Percentiles rank a stretch among this genome's conserved stretches.
Conservation (phyloP, 1,140 invertebrate species). For the Hycleus cichorii region DNA sequence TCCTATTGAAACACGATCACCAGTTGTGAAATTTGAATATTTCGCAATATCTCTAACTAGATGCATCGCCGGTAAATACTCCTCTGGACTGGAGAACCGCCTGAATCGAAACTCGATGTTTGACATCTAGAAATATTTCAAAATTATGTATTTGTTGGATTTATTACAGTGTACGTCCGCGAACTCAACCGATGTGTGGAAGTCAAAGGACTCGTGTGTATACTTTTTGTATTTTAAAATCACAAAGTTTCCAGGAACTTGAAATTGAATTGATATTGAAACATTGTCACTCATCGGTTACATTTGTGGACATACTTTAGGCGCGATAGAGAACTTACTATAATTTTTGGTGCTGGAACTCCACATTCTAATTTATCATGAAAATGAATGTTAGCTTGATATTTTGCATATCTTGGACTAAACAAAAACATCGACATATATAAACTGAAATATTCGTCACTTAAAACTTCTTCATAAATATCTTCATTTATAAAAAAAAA, state of each 20-base stretch:
- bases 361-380: slow-evolving; percentile 54
- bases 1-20: slow-evolving; percentile 53
- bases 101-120: slow-evolving; percentile 56
- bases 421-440: slow-evolving; percentile 65
- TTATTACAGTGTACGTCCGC: not conserved
- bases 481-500: not conserved
- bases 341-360: slow-evolving; percentile 46
- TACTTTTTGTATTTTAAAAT: no score
- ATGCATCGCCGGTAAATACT: slow-evolving; percentile 71
- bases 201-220: no score
- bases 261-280: not conserved
- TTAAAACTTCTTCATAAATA: slow-evolving; percentile 43
- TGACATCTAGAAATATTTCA: slow-evolving; percentile 40
- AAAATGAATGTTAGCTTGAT: slow-evolving; percentile 62
- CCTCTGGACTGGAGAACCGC: slow-evolving; percentile 51
- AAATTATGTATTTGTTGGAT: not conserved
- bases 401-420: slow-evolving; percentile 59
- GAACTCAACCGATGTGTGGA: no score
- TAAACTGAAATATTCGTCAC: slow-evolving; percentile 48
- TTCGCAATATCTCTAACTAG: slow-evolving; percentile 49
- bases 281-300: not conserved
- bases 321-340: slow-evolving; percentile 33
- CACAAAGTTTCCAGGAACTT: no score
- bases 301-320: no score
- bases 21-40: slow-evolving; percentile 48